Base-by-base conservation (phyloP, 2,113 vertebrate species). In the Cairina moschata region DNA sequence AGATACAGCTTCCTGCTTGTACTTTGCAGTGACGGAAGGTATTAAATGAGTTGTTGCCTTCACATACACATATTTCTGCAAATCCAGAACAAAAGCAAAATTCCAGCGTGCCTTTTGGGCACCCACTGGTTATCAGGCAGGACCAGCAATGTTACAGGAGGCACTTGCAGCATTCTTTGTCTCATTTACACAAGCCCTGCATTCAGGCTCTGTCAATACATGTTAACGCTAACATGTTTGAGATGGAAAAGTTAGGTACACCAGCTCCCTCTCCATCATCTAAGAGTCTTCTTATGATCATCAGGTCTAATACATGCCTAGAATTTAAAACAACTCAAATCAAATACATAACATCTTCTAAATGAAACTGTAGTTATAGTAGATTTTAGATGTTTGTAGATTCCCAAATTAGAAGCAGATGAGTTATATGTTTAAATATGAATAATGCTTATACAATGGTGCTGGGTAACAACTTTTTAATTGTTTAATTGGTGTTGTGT, bases 181-280 rank as follows among this genome's bases (percentile, higher is more conserved):
- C 59, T 4, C 0, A 0, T 42, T 23, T 26, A 0, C 4, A 0
- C 4, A 0, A 54, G 52, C 56, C 74, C 67, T 52, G 3, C 29
- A 1, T 21, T 46, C 50, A 5, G 62, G 28, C 34, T 11, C 75
- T 76, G 38, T 21, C 83, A 17, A 22, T 36, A 31, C 38, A 26
- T 5, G 1, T 25, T 44, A 26, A n/a, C 56, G 6, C 36, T 71
- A 3, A 15, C 0, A 0, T 31, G 11, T 56, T 32, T 55, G 38
- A 38, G 46, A 32, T 34, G 42, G 18, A 59, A 8, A 36, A 7
- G 11, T 3, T 52, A 11, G 29, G 36, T 32, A 1, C 16, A 1
- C 23, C 38, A 34, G 31, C 22, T 63, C 46, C 31, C 40, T 36
- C 65, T 66, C 56, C 63, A 6, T 36, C 72, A 6, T 54, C 63